phyloP scores from a whole-genome alignment of 2,888 invertebrate genomes.

The Gymnosoma rotundatum region DNA sequence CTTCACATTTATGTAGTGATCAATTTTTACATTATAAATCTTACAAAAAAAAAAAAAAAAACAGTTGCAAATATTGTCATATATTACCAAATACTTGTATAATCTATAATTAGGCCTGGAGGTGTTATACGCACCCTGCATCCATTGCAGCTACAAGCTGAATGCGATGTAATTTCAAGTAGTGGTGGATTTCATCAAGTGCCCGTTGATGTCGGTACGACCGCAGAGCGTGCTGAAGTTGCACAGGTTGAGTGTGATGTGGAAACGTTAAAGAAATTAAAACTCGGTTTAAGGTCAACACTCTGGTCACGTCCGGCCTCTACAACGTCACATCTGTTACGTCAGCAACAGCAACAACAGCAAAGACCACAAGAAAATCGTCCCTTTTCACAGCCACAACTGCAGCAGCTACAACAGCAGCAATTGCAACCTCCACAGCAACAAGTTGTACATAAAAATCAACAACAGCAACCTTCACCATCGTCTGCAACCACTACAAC shows the following conservation, averaged over 20 bases:
- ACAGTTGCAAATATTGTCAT: slow-evolving; percentile 16
- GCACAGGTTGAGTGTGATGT: slow-evolving; percentile 89
- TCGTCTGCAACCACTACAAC: slow-evolving; percentile 78
- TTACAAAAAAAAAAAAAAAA: slow-evolving; percentile 8
- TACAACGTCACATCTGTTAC: slow-evolving; percentile 79
- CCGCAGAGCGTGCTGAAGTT: slow-evolving; percentile 84
- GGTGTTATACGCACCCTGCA: slow-evolving; percentile 85
- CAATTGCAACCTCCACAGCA: slow-evolving; percentile 74
- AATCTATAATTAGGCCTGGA: slow-evolving; percentile 76
- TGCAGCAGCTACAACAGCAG: slow-evolving; percentile 77
- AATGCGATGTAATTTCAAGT: slow-evolving; percentile 78
- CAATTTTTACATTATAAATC: slow-evolving; percentile 29
- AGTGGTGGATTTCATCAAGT: slow-evolving; percentile 75
- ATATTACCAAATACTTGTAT: slow-evolving; percentile 54
- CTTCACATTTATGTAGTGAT: slow-evolving; percentile 24
- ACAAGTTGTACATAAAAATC: slow-evolving; percentile 71
- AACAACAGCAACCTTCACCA: slow-evolving; percentile 73
- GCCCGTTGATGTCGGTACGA: slow-evolving; percentile 70
- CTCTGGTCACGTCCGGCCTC: slow-evolving; percentile 86
- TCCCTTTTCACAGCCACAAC: slow-evolving; percentile 75
- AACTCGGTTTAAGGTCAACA: slow-evolving; percentile 87
- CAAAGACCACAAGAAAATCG: slow-evolving; percentile 84
- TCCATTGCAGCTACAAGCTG: slow-evolving; percentile 84
- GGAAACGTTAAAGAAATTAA: slow-evolving; percentile 88
- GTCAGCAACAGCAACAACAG: slow-evolving; percentile 77